Conservation (phyloP, 2,888 invertebrate species). For the Petrolisthes cinctipes region DNA sequence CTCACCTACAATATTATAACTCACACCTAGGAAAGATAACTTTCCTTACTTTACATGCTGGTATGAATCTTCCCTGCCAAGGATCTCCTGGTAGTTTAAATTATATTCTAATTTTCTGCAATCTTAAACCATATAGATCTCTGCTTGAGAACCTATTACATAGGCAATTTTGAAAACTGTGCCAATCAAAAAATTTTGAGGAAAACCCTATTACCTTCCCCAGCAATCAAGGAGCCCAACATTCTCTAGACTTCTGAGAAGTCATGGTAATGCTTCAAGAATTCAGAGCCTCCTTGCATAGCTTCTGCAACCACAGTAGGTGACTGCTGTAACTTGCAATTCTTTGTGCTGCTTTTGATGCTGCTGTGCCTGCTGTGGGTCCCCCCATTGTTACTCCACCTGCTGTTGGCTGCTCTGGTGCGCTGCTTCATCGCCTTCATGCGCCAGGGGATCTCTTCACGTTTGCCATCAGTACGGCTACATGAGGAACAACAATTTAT, state of each 20-base stretch:
- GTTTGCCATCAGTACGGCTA: slow-evolving; percentile 57
- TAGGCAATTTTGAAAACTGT: too few relatives aligned
- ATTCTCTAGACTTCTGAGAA: too few relatives aligned
- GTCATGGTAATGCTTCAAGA: too few relatives aligned
- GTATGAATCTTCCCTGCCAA: background rate
- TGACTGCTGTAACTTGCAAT: slow-evolving; percentile 4
- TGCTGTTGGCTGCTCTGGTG: slow-evolving; percentile 50
- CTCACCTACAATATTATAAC: background rate
- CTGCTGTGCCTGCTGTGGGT: slow-evolving; percentile 58
- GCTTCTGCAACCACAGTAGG: background rate
- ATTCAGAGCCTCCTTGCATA: background rate
- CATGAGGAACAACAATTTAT: background rate
- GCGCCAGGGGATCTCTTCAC: slow-evolving; percentile 54
- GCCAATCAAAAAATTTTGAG: too few relatives aligned
- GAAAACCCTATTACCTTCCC: too few relatives aligned
- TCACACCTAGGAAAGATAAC: background rate
- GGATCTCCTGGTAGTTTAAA: background rate
- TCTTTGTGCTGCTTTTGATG: slow-evolving; percentile 44
- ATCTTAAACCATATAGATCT: too few relatives aligned
- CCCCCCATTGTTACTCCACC: slow-evolving; percentile 50
- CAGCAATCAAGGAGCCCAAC: too few relatives aligned
- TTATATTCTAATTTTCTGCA: too few relatives aligned
- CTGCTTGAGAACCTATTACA: too few relatives aligned
- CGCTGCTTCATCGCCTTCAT: slow-evolving; percentile 63
- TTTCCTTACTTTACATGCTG: background rate